phyloP scores from a whole-genome alignment of 2,113 vertebrate species.

The Aptenodytes patagonicus region DNA sequence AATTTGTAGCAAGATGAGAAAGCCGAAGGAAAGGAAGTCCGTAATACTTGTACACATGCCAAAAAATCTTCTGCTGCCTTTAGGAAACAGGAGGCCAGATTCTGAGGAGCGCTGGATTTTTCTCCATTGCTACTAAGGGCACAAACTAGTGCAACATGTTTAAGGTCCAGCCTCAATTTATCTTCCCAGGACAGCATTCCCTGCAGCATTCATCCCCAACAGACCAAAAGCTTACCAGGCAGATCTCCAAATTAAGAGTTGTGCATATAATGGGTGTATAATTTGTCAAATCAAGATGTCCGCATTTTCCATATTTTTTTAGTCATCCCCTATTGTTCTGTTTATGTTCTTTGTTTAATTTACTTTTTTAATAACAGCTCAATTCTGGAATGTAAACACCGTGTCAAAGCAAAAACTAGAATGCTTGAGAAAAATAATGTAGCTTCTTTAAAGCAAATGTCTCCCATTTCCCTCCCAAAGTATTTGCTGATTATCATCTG shows the following conservation, averaged over 20 bases:
- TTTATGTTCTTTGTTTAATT: not conserved
- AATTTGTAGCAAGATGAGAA: not conserved
- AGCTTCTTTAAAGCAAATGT: not conserved
- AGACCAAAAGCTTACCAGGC: not conserved
- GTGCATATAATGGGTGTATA: not conserved
- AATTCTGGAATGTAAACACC: not conserved
- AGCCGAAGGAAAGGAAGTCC: not conserved
- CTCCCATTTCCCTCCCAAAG: not conserved
- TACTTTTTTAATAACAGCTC: not conserved
- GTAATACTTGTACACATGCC: fast-evolving
- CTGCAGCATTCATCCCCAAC: not conserved
- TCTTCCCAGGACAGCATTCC: not conserved
- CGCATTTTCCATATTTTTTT: not conserved
- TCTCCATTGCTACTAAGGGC: not conserved
- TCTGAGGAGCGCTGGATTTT: not conserved
- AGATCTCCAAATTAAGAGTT: not conserved
- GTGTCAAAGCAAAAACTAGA: not conserved
- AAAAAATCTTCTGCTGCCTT: not conserved
- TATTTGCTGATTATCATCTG: not conserved
- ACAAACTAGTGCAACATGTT: not conserved
- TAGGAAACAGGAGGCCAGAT: not conserved
- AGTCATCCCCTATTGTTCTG: not conserved
- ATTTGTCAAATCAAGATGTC: not conserved
- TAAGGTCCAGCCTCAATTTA: not conserved
- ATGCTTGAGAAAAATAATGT: not conserved